Conservation (phyloP, 92 coral and sea anemone genomes). For the Parazoanthus darwini region DNA sequence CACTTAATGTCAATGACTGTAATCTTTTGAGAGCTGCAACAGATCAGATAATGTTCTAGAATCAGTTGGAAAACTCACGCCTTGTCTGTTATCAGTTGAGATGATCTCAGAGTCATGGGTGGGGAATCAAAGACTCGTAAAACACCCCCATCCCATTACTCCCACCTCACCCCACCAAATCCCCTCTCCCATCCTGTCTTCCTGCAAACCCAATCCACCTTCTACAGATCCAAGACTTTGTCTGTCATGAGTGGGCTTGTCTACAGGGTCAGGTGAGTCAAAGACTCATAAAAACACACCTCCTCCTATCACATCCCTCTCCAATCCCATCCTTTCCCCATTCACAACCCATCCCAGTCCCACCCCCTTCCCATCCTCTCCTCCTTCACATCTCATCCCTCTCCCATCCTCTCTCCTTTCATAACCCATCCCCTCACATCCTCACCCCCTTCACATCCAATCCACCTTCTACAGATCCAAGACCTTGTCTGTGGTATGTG, state of each 20-base stretch:
- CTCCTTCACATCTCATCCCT: too few relatives aligned
- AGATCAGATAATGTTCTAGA: background rate
- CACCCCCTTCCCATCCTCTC: too few relatives aligned
- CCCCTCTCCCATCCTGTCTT: too few relatives aligned
- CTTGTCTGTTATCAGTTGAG: too few relatives aligned
- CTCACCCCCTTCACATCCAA: background rate
- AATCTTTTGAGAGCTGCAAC: constrained; percentile 76
- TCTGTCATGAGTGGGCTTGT: constrained; percentile 42
- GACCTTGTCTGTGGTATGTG: constrained; percentile 76
- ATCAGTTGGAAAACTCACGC: background rate
- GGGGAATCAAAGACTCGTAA: background rate
- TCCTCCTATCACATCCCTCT: too few relatives aligned
- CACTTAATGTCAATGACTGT: constrained; percentile 73
- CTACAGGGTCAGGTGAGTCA: constrained; percentile 47
- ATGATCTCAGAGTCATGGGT: too few relatives aligned
- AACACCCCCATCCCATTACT: background rate
- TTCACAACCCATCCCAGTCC: background rate
- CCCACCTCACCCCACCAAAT: background rate
- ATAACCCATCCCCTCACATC: background rate
- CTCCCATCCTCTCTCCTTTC: too few relatives aligned
- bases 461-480: constrained; percentile 28
- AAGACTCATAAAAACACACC: background rate
- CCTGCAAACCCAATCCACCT: background rate
- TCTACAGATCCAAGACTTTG: constrained; percentile 36
- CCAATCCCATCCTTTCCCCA: too few relatives aligned